These are phyloP conservation scores for Drosophila pallidifrons DNA, from an alignment of 1,140 invertebrate genomes.

Conservation along the genomic window DNA sequence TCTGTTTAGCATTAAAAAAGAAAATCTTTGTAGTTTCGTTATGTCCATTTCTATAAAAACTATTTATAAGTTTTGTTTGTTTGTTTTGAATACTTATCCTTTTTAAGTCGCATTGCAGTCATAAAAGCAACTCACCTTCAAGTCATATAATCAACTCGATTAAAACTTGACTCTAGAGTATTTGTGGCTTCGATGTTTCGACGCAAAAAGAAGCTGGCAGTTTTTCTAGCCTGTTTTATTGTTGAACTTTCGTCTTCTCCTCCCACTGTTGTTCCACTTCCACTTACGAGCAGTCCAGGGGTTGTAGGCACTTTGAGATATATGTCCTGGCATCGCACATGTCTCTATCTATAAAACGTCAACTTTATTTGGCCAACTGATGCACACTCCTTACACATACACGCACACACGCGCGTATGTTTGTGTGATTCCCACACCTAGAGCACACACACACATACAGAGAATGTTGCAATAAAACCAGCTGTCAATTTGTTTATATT, in stretches of 20 bases:
- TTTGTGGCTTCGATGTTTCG: conserved; percentile 41
- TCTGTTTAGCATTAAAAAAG: no score
- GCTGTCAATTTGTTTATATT: conserved; percentile 82
- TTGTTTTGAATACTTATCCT: not conserved
- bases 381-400: conserved; percentile 29
- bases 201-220: conserved; percentile 4
- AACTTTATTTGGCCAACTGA: conserved; percentile 79
- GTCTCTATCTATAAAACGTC: conserved; percentile 81
- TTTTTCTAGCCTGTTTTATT: conserved; percentile 69
- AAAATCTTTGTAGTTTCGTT: no score
- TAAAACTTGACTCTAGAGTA: conserved; percentile 54
- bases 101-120: no score
- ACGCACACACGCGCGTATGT: not conserved
- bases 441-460: conserved; percentile 20
- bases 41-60: no score
- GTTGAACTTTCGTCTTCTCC: conserved; percentile 56
- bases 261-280: conserved; percentile 20
- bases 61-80: no score
- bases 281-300: conserved; percentile 16
- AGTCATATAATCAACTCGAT: conserved; percentile 34
- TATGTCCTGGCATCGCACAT: conserved; percentile 65
- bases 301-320: conserved; percentile 55
- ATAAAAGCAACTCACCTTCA: no score
- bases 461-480: conserved; percentile 70
- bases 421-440: not conserved